Conservation (phyloP, 2,113 vertebrate species). For the Haemorhous mexicanus region DNA sequence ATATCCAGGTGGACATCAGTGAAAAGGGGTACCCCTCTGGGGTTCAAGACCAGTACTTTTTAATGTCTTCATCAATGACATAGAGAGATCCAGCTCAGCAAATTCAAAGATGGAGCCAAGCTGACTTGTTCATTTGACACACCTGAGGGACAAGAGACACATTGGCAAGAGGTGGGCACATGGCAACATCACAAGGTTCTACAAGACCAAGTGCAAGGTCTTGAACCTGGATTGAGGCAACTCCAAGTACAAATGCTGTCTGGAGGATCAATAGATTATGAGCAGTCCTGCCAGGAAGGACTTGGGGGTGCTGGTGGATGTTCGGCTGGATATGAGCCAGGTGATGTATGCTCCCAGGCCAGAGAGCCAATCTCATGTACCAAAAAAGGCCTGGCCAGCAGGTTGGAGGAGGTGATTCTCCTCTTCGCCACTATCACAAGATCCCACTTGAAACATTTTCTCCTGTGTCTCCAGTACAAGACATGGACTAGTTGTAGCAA, state of each 20-base stretch:
- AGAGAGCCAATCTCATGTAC: background rate
- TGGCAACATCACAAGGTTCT: rapidly evolving
- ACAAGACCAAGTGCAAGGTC: background rate
- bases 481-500: background rate
- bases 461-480: no score
- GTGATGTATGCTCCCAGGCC: rapidly evolving
- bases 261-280: no score
- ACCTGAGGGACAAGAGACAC: background rate
- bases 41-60: background rate
- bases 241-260: background rate
- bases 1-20: background rate
- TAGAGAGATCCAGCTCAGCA: background rate
- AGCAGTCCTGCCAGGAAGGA: background rate
- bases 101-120: background rate
- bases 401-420: background rate
- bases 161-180: background rate
- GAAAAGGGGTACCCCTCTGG: background rate
- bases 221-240: background rate
- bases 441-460: background rate
- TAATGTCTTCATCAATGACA: background rate
- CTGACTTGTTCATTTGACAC: background rate
- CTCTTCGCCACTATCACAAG: background rate
- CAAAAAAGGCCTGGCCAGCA: background rate
- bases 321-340: background rate
- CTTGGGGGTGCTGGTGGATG: background rate